Evolutionary conservation across 2,888 invertebrate species (phyloP), one percentile per base, ranked within the genome.

Genomic region (Amphipoea oculea): DNA sequence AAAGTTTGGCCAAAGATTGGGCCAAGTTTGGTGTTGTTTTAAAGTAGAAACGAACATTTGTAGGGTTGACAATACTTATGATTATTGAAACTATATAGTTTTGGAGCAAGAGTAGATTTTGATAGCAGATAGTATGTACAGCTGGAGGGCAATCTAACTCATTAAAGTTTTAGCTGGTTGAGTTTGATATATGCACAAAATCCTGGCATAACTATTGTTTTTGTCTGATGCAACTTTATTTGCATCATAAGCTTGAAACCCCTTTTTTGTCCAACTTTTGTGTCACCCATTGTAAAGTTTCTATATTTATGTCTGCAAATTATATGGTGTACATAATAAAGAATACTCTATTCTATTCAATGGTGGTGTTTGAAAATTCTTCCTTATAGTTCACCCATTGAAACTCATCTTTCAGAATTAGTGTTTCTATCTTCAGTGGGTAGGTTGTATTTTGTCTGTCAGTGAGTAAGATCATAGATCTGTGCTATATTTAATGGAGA

Each of bases 1-100:
- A 66, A 86, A 86, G n/a, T 86, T 85, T 66, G 74, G 60, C 60
- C 80, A 80, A 83, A 84, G 81, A 81, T 85, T 81, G 75, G 62
- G 1, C 73, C 29, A 66, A 79, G 45, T 73, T 54, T 9, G 11
- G 68, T 79, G 66, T 76, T 83, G 76, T 76, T 86, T 86, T 84
- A 78, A 86, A 84, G 86, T 85, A 20, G 40, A 11, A 63, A 85
- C 86, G 86, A 85, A 85, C 73, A 82, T 60, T 57, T 76, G 72
- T 54, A 62, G 86, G 83, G 85, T 80, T 75, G 77, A 40, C 76
- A 71, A 73, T 84, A 74, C 79, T 71, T 69, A 71, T 36, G 69
- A 66, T 76, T 63, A 40, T 68, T 51, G 11, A 29, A 57, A 36
- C 40, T 42, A 69, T n/a, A 66, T 23, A 20, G 17, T 72, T 63